Conservation (phyloP, 2,113 vertebrate species). For the Vanacampus margaritifer region DNA sequence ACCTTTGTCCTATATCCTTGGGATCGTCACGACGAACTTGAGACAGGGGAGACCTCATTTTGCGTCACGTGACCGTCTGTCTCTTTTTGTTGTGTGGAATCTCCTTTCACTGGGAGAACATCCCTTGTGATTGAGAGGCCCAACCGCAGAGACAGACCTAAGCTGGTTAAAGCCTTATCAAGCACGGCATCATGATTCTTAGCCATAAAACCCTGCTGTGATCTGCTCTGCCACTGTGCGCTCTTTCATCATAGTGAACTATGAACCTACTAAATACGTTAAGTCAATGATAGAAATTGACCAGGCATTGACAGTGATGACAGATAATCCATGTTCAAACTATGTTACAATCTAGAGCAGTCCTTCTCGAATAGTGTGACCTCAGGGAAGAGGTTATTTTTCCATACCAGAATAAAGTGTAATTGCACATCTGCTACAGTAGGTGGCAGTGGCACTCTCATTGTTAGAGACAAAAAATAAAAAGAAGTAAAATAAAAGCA, state of each 20-base stretch:
- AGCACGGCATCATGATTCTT: slow-evolving; percentile 67
- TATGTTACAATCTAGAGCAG: too few species aligned
- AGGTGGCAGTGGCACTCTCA: too few species aligned
- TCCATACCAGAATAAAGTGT: too few species aligned
- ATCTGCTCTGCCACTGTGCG: slow-evolving; percentile 34
- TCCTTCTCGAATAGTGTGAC: too few species aligned
- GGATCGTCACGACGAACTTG: not conserved
- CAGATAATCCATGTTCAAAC: too few species aligned
- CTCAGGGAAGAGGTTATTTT: too few species aligned
- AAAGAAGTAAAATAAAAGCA: too few species aligned
- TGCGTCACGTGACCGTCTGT: slow-evolving; percentile 11
- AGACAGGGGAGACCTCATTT: slow-evolving; percentile 12
- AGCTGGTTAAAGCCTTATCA: slow-evolving; percentile 71
- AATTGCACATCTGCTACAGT: too few species aligned
- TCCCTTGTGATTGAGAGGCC: slow-evolving; percentile 57
- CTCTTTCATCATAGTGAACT: not conserved
- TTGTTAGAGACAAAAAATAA: too few species aligned
- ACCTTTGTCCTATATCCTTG: not conserved
- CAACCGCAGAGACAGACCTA: slow-evolving; percentile 46
- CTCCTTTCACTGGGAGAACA: slow-evolving; percentile 57
- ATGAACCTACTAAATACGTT: not conserved
- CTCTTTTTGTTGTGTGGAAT: slow-evolving; percentile 21
- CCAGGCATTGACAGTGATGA: too few species aligned
- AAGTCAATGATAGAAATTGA: too few species aligned
- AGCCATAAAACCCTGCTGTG: slow-evolving; percentile 43